Base-by-base conservation (phyloP, 2,113 vertebrate species). In the Paramormyrops kingsleyae region DNA sequence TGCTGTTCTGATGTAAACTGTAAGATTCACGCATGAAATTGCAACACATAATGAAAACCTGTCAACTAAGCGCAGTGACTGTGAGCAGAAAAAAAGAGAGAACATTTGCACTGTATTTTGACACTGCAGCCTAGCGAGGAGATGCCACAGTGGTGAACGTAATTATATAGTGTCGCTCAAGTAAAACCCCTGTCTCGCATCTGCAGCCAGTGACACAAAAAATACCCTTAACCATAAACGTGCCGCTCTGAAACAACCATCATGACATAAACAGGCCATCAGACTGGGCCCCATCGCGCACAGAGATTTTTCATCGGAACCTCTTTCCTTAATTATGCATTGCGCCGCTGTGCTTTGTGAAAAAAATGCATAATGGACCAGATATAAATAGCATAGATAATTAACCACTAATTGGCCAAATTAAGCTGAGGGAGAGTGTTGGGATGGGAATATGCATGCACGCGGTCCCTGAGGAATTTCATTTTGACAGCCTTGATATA, bases 311-410 rank as follows among this genome's bases (percentile, higher is more conserved):
- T 53, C 47, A 12, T 21, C 15, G 31, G 13, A 56, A 87, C 50
- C 47, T 53, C 49, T n/a, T 84, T 39, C 24, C 21, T 84, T 46
- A 44, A 84, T 84, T 84, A 53, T 87, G 27, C 50, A 35, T 87
- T 87, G 13, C 10, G n/a, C 8, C 31, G 13, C 50, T 53, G 49
- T 47, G 27, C 49, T 87, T 52, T 31, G 49, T 19, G 85, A 13
- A 27, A n/a, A 31, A 70, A 87, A 87, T 56, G 27, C 85, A 35
- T 87, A 56, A 87, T 39, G 15, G 31, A n/a, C 27, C 47, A 53
- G 27, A 27, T 53, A 87, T 87, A 87, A 87, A 87, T 87, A 87
- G 85, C 21, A 39, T 27, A 31, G n/a, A 52, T 53, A 87, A 53
- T 52, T 87, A 56, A 39, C 50, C 24, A 10, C 27, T 87, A 87